Percentiles rank a stretch among this genome's conserved stretches.
These are phyloP conservation scores for Rhingia campestris DNA, from an alignment of 2,888 invertebrate species.

Conservation along the genomic window DNA sequence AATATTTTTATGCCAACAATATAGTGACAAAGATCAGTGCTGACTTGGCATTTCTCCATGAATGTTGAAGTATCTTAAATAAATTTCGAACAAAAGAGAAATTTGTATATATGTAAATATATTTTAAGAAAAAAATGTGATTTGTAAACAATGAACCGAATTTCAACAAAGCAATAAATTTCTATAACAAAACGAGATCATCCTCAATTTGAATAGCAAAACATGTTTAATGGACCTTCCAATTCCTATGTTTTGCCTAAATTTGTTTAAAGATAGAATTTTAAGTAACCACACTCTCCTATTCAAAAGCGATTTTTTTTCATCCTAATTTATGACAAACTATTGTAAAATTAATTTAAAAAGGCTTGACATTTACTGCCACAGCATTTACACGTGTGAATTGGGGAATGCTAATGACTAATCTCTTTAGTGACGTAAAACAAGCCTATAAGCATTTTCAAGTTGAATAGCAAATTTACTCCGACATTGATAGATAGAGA, in stretches of 20 bases:
- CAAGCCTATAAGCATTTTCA: no score
- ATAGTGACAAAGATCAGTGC: no score
- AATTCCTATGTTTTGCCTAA: neutral
- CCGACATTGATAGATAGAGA: neutral
- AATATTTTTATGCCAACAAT: no score
- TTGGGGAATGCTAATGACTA: no score
- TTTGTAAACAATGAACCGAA: constrained; percentile 17
- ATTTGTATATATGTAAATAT: neutral
- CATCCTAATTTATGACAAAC: constrained; percentile 5
- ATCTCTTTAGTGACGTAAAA: no score
- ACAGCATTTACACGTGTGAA: constrained; percentile 33
- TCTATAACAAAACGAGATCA: neutral
- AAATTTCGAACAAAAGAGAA: neutral
- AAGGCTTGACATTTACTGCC: neutral
- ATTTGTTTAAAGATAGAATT: neutral
- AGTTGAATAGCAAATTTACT: no score
- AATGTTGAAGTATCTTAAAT: no score
- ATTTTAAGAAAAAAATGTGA: neutral
- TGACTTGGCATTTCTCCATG: no score
- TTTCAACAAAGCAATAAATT: constrained; percentile 14
- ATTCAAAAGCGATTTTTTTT: neutral
- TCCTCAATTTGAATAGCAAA: neutral
- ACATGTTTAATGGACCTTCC: constrained; percentile 6
- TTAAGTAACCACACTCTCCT: neutral
- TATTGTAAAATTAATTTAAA: neutral